A percentile compares a stretch with the other conserved stretches of the same genome.
These are phyloP conservation scores for Triplophysa siluroides DNA, from an alignment of 2,113 vertebrate genomes.

Conservation along the genomic window DNA sequence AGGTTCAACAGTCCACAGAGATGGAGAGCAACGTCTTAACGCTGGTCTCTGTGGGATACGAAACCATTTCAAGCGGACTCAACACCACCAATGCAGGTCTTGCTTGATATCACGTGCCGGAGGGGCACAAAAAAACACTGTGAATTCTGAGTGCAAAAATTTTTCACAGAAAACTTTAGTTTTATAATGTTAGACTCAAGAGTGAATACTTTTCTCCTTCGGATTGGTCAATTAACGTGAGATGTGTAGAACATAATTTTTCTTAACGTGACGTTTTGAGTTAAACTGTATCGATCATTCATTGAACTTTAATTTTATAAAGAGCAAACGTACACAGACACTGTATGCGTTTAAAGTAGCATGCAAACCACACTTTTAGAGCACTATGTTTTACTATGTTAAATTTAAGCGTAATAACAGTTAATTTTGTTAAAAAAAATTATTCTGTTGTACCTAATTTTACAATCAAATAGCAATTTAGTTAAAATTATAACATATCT, in stretches of 20 bases:
- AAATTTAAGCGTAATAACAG: constrained; percentile 8
- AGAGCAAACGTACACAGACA: constrained; percentile 10
- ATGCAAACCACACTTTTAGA: background rate
- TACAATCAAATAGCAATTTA: constrained; percentile 5
- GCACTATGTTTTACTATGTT: constrained; percentile 20
- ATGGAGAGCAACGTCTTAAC: constrained; percentile 72
- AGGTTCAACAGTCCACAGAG: constrained; percentile 57
- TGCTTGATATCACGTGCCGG: constrained; percentile 23
- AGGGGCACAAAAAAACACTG: background rate
- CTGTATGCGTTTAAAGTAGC: constrained; percentile 13
- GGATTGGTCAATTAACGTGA: background rate
- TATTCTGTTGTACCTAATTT: background rate
- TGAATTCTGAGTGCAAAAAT: constrained; percentile 48
- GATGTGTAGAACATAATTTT: background rate
- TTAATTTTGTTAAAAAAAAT: background rate
- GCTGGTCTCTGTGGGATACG: constrained; percentile 76
- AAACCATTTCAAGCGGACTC: constrained; percentile 72
- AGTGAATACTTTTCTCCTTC: background rate
- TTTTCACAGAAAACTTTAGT: constrained; percentile 45
- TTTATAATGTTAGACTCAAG: constrained; percentile 30
- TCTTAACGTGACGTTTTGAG: background rate
- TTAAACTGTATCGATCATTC: background rate
- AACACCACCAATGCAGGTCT: constrained; percentile 51
- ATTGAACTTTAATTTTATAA: constrained; percentile 11
- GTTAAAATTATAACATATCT: constrained; percentile 26